These are phyloP conservation scores for Enteromius treurensis DNA, from an alignment of 2,797 vertebrate genomes.

Conservation along the genomic window DNA sequence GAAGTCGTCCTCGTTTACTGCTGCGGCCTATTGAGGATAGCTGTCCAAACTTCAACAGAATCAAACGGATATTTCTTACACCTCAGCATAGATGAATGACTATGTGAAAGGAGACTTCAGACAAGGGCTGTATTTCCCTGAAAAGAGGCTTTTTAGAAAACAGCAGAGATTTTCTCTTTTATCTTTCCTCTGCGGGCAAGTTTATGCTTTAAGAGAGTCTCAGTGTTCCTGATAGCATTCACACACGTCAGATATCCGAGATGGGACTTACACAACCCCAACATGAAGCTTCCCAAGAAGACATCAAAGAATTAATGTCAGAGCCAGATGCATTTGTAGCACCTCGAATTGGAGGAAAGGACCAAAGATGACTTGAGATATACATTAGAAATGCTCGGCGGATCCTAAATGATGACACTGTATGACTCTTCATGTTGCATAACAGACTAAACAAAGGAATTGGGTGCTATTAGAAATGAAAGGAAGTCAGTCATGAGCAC, in stretches of 20 bases:
- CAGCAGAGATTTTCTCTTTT: slow-evolving; percentile 25
- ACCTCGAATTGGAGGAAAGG: slow-evolving; percentile 26
- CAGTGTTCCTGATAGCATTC: slow-evolving; percentile 45
- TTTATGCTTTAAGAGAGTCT: slow-evolving; percentile 41
- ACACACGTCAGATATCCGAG: slow-evolving; percentile 44
- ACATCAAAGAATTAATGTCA: slow-evolving; percentile 57
- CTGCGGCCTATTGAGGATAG: neutral
- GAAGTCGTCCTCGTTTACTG: neutral
- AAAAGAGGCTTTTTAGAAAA: slow-evolving; percentile 25
- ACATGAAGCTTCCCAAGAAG: slow-evolving; percentile 57
- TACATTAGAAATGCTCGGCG: neutral
- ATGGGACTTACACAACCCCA: slow-evolving; percentile 50
- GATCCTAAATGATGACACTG: neutral
- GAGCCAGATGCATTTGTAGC: slow-evolving; percentile 40
- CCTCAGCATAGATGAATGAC: neutral
- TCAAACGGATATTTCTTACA: slow-evolving; percentile 4
- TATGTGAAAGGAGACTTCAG: slow-evolving; percentile 9
- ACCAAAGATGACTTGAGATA: slow-evolving; percentile 17
- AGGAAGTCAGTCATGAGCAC: neutral
- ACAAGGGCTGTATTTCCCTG: slow-evolving; percentile 15
- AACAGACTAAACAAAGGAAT: slow-evolving; percentile 7
- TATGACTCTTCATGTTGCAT: neutral
- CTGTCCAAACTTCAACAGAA: neutral
- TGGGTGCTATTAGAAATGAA: neutral
- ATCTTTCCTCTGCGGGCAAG: slow-evolving; percentile 24